A percentile compares a stretch with the other conserved stretches of the same genome.
phyloP scores from a whole-genome alignment of 2,797 vertebrate species.

The Cirrhinus mrigala region DNA sequence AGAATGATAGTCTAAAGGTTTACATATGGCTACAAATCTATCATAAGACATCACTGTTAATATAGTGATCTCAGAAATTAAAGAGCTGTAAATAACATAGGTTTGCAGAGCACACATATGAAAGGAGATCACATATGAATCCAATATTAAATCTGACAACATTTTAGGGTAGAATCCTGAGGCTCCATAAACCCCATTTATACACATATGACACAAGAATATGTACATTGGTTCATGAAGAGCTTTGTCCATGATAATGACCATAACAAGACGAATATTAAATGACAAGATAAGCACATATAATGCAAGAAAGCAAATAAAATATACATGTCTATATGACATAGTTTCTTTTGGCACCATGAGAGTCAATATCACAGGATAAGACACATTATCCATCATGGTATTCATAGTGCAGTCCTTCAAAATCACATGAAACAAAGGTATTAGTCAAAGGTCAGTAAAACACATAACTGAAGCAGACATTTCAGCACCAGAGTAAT shows the following conservation, averaged over 20 bases:
- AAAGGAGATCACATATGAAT: constrained; percentile 39
- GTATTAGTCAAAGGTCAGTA: neutral
- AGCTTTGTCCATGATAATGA: constrained; percentile 41
- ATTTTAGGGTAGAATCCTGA: constrained; percentile 60
- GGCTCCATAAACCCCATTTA: constrained; percentile 53
- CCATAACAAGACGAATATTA: constrained; percentile 14
- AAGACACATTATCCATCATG: constrained; percentile 26
- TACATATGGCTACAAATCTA: too few species aligned
- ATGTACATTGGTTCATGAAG: constrained; percentile 59
- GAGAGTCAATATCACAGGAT: constrained; percentile 11
- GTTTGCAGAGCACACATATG: constrained; percentile 31
- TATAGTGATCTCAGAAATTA: too few species aligned
- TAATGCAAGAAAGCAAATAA: constrained; percentile 37
- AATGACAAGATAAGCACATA: constrained; percentile 36
- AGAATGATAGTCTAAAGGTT: too few species aligned
- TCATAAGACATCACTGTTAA: too few species aligned
- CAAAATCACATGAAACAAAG: neutral
- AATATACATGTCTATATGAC: constrained; percentile 20
- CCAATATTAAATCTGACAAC: constrained; percentile 46
- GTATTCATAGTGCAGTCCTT: too few species aligned
- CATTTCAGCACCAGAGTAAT: neutral
- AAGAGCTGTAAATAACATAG: constrained; percentile 54
- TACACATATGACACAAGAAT: constrained; percentile 47
- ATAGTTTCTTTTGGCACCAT: constrained; percentile 29
- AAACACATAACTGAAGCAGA: neutral